Conservation (phyloP, 2,113 vertebrate species). For the Montifringilla adamsi region DNA sequence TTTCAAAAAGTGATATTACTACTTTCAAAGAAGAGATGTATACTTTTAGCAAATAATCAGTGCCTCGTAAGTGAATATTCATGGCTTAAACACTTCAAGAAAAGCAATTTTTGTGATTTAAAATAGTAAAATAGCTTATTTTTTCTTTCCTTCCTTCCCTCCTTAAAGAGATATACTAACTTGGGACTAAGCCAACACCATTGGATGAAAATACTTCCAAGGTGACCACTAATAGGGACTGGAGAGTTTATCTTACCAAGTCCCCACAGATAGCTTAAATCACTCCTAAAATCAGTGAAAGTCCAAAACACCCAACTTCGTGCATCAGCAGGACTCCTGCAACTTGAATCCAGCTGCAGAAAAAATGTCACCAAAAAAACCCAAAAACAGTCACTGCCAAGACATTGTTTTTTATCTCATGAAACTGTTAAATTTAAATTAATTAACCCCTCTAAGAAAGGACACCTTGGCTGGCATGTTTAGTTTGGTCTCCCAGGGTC, state of each 20-base stretch:
- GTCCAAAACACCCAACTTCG: not conserved
- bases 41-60: not conserved
- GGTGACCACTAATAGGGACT: not conserved
- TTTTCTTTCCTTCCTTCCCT: rapidly evolving
- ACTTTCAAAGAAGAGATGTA: not conserved
- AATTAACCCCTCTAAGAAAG: not conserved
- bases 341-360: not conserved
- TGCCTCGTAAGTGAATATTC: not conserved
- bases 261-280: not conserved
- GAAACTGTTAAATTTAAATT: not conserved
- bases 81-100: not conserved
- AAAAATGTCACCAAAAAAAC: not conserved
- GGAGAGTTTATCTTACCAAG: not conserved
- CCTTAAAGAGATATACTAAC: not conserved
- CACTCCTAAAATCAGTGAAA: not conserved
- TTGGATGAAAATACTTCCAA: not conserved
- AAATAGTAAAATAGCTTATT: not conserved
- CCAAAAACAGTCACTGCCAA: rapidly evolving
- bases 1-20: not conserved
- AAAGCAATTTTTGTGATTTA: not conserved
- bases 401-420: not conserved
- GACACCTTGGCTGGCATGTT: not conserved
- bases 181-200: not conserved
- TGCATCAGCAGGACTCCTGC: not conserved
- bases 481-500: not conserved